These are phyloP conservation scores for Sicus ferrugineus DNA, from an alignment of 2,888 invertebrate genomes.

Conservation along the genomic window DNA sequence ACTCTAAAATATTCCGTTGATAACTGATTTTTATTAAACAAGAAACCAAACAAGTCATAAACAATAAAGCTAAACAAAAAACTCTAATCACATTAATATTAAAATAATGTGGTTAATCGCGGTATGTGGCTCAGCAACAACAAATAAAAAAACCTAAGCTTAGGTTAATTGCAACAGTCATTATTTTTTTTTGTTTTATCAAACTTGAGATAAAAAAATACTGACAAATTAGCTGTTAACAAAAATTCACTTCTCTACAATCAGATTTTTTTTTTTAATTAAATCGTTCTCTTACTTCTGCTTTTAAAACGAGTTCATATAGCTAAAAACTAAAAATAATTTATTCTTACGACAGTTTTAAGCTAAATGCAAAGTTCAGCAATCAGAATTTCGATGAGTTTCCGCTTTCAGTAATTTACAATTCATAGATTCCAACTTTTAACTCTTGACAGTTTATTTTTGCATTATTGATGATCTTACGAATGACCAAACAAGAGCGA, in stretches of 20 bases:
- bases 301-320: no score
- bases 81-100: no score
- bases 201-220: neutral
- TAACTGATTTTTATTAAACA: no score
- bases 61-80: no score
- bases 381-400: slow-evolving; percentile 8
- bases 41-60: no score
- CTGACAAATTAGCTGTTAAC: no score
- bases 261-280: neutral
- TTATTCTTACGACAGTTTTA: neutral
- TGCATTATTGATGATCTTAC: neutral
- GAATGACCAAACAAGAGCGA: neutral
- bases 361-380: neutral
- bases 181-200: neutral
- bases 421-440: neutral
- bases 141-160: no score
- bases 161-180: neutral
- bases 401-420: neutral
- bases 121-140: no score
- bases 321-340: no score
- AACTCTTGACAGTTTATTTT: neutral
- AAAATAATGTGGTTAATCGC: no score
- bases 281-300: neutral
- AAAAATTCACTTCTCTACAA: neutral
- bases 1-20: no score